Percentiles rank a stretch among this genome's conserved stretches.
Conservation (phyloP, 2,888 invertebrate genomes). For the Athripsodes cinereus region DNA sequence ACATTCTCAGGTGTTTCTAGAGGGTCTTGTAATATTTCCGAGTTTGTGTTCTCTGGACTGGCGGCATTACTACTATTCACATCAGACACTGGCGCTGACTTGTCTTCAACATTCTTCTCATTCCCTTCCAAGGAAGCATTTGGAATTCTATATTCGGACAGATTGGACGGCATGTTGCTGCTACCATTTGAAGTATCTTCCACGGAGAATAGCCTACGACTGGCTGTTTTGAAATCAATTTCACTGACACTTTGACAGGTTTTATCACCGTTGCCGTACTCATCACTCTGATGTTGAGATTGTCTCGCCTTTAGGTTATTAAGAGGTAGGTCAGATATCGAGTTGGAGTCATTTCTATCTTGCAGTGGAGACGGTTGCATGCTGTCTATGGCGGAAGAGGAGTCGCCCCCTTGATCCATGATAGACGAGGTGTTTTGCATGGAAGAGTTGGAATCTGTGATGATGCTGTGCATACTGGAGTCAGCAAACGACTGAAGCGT, state of each 20-base stretch:
- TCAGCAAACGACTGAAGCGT: conserved; percentile 17
- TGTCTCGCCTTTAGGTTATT: not conserved
- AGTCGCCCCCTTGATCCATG: conserved; percentile 12
- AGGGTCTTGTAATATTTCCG: not conserved
- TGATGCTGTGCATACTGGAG: conserved; percentile 16
- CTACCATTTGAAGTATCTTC: not conserved
- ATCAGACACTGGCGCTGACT: no score
- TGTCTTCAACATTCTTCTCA: not conserved
- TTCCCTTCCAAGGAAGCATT: not conserved
- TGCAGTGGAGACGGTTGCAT: conserved; percentile 2
- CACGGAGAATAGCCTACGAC: conserved; percentile 10
- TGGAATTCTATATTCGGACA: not conserved
- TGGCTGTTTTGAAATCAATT: conserved; percentile 12
- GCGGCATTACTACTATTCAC: not conserved
- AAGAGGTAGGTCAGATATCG: conserved; percentile 6
- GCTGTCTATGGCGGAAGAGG: conserved; percentile 10
- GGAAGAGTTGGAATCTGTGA: conserved; percentile 16
- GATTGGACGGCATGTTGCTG: not conserved
- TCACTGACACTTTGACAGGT: not conserved
- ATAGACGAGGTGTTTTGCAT: not conserved
- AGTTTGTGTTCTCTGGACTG: not conserved
- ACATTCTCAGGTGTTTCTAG: conserved; percentile 1
- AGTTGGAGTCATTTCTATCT: conserved; percentile 11
- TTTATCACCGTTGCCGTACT: not conserved
- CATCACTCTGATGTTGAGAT: not conserved